phyloP scores from a whole-genome alignment of 1,140 invertebrate genomes.

The Apis dorsata region DNA sequence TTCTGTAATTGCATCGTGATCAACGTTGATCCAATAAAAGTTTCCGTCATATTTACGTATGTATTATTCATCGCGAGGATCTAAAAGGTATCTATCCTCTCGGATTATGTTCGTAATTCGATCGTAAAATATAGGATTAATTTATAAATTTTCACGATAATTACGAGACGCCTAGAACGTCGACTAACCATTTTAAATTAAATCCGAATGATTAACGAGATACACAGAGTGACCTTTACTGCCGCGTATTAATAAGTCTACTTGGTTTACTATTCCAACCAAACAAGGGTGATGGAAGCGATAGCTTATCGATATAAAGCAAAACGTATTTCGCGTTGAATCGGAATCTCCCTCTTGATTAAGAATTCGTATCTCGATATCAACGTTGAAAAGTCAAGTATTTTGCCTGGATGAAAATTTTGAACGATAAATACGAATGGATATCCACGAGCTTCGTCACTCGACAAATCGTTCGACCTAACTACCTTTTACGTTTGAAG shows the following conservation, averaged over 20 bases:
- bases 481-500: neutral
- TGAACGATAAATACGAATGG: neutral
- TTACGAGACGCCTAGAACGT: constrained; percentile 5
- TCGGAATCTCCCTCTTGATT: constrained; percentile 10
- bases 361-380: neutral
- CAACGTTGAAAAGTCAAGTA: neutral
- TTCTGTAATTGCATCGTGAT: constrained; percentile 9
- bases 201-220: constrained; percentile 49
- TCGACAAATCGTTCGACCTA: constrained; percentile 30
- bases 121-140: constrained; percentile 19
- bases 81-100: neutral
- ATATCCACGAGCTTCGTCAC: constrained; percentile 6
- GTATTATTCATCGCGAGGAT: neutral
- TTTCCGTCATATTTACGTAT: neutral
- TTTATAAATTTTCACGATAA: constrained; percentile 10
- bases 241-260: constrained; percentile 52
- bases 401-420: neutral
- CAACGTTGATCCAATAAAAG: constrained; percentile 10
- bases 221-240: constrained; percentile 44
- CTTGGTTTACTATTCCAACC: constrained; percentile 16
- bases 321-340: constrained; percentile 35
- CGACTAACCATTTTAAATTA: constrained; percentile 14
- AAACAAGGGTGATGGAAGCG: constrained; percentile 56
- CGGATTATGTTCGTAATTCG: neutral
- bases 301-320: constrained; percentile 51